Percentiles rank a stretch among this genome's conserved stretches.
Evolutionary conservation across 2,113 vertebrate species (phyloP).

Genomic region (Dinomys branickii): DNA sequence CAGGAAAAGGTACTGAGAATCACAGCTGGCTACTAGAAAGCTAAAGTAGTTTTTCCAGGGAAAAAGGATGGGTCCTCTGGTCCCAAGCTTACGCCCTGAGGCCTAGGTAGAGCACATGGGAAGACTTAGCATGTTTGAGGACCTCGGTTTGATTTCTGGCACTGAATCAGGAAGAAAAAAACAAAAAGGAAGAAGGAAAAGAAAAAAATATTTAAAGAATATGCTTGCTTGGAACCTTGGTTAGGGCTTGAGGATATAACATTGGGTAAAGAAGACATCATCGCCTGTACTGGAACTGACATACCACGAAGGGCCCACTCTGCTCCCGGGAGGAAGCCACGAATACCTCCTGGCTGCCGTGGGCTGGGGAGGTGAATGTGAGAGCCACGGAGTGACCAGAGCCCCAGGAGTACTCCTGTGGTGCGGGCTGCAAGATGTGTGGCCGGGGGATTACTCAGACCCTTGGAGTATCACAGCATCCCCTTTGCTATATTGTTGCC

Average conservation of each 20-base stretch:
- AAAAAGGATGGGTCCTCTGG: background rate
- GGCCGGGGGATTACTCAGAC: background rate
- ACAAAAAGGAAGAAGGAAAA: fast-evolving
- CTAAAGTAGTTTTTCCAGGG: background rate
- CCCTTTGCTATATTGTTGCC: too few species aligned
- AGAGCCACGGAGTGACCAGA: background rate
- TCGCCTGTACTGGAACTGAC: background rate
- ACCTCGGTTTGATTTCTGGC: background rate
- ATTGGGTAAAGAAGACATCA: background rate
- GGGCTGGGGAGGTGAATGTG: background rate
- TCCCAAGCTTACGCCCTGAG: background rate
- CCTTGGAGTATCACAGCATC: background rate
- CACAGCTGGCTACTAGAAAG: background rate
- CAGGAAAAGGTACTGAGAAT: background rate
- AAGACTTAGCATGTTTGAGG: background rate
- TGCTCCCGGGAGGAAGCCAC: background rate
- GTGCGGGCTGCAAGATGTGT: background rate
- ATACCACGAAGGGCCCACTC: background rate
- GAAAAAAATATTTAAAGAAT: background rate
- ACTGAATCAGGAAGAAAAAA: background rate
- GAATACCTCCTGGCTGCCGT: background rate
- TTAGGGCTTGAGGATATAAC: background rate
- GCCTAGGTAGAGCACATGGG: background rate
- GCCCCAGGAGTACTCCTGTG: fast-evolving
- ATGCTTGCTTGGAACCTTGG: background rate